Evolutionary conservation across 2,888 invertebrate genomes (phyloP).

Genomic region (Laspeyria flexula): DNA sequence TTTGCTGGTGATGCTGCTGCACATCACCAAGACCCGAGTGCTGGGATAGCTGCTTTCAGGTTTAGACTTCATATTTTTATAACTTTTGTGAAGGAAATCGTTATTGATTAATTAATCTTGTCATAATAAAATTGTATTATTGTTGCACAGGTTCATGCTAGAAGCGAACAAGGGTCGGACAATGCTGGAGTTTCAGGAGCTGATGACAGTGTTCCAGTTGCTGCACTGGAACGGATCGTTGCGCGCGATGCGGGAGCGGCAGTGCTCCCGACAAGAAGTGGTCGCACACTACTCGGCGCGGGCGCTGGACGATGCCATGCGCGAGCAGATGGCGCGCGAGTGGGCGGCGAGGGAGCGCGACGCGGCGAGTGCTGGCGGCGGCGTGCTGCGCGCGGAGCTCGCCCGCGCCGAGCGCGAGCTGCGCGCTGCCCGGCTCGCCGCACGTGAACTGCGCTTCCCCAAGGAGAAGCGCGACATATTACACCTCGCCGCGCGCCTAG

Average conservation of each 20-base stretch:
- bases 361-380: conserved; percentile 60
- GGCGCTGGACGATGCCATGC: conserved; percentile 97
- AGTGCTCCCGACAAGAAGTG: conserved; percentile 95
- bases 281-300: conserved; percentile 97
- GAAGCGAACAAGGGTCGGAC: conserved; percentile 95
- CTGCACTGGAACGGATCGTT: conserved; percentile 98
- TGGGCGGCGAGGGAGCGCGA: conserved; percentile 92
- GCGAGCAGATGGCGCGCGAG: conserved; percentile 97
- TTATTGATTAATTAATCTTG: too few species aligned
- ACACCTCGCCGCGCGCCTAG: conserved; percentile 95
- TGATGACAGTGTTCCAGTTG: conserved; percentile 99
- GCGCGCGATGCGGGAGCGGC: conserved; percentile 97
- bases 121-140: neutral
- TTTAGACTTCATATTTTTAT: conserved; percentile 36
- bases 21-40: conserved; percentile 88
- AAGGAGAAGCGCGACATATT: conserved; percentile 98
- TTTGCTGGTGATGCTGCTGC: conserved; percentile 89
- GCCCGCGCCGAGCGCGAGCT: conserved; percentile 94
- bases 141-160: conserved; percentile 87
- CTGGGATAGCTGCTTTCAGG: conserved; percentile 90
- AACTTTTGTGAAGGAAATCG: too few species aligned
- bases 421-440: conserved; percentile 93
- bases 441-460: conserved; percentile 96
- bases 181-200: conserved; percentile 98
- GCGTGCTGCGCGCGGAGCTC: conserved; percentile 92